Base-by-base conservation (phyloP, 1,140 invertebrate species). In the Camponotus vicinus region DNA sequence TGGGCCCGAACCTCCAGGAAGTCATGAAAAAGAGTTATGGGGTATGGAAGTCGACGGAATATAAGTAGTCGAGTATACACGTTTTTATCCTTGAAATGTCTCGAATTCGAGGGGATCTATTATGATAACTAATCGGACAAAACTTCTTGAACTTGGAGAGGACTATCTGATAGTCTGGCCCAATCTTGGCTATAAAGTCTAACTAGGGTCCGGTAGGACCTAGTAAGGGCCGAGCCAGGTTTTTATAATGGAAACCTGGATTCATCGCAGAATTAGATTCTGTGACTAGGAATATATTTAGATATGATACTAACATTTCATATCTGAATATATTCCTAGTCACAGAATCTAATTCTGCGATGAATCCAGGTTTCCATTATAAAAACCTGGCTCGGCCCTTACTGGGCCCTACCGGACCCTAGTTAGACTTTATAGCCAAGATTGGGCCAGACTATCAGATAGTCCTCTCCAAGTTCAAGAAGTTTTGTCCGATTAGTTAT, bases 81-180 rank as follows among this genome's bases (percentile, higher is more conserved):
- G 61, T 64, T 64, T 64, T 64, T 64, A 64, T 15, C 32, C 13
- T 64, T 64, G 32, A 64, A 64, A 37, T 64, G 32, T 64, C 32
- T 64, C 61, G 15, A 64, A 64, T 64, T 64, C 61, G 61, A 64
- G 57, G 57, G 57, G 57, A 59, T 59, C 57, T 59, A 59, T 59
- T 6, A 37, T 37, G 57, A 59, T 59, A 64, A 64, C 27, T 64
- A 64, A 64, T 64, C 11, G 61, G 32, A 64, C 61, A 63, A 37
- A 37, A 37, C 37, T 37, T 37, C 37, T 37, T 37, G 37, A 37
- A 37, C 59, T 63, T 63, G 61, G 32, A 64, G 32, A 64, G 61
- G 32, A 64, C 61, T 64, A 64, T 64, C 61, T 64, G 61, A 64
- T 64, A 64, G 27, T 64, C 61, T 37, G 27, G 61, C 7, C 61